These are phyloP conservation scores for Clistopyga incitator DNA, from an alignment of 2,888 invertebrate species.

Conservation along the genomic window DNA sequence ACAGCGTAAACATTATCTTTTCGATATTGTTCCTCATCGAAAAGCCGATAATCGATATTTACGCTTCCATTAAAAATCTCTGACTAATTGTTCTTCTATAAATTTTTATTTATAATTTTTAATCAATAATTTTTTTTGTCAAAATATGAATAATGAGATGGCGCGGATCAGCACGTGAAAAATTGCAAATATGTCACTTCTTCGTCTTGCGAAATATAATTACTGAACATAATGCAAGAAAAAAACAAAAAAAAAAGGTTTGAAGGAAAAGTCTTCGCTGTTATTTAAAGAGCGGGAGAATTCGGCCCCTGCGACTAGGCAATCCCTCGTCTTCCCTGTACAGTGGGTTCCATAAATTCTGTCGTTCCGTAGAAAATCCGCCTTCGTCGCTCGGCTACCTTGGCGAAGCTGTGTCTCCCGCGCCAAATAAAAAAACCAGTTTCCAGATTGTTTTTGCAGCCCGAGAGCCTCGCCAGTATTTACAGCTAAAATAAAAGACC, in stretches of 20 bases:
- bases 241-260: no score
- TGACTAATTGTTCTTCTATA: no score
- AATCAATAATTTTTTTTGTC: no score
- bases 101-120: no score
- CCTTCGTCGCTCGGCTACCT: neutral
- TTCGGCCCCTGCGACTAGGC: conserved; percentile 37
- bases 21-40: neutral
- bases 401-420: neutral
- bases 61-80: neutral
- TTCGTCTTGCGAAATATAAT: neutral
- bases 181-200: no score
- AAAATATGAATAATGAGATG: no score
- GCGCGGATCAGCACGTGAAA: no score
- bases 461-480: conserved; percentile 65
- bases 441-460: conserved; percentile 63
- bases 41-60: neutral
- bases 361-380: conserved; percentile 11
- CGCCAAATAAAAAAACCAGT: conserved; percentile 69
- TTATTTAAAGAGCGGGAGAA: neutral
- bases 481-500: conserved; percentile 60
- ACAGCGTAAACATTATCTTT: conserved; percentile 6
- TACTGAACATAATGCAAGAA: neutral
- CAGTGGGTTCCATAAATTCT: conserved; percentile 10
- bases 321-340: conserved; percentile 9
- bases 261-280: no score